phyloP scores from a whole-genome alignment of 2,113 vertebrate species.

The Petaurus breviceps region DNA sequence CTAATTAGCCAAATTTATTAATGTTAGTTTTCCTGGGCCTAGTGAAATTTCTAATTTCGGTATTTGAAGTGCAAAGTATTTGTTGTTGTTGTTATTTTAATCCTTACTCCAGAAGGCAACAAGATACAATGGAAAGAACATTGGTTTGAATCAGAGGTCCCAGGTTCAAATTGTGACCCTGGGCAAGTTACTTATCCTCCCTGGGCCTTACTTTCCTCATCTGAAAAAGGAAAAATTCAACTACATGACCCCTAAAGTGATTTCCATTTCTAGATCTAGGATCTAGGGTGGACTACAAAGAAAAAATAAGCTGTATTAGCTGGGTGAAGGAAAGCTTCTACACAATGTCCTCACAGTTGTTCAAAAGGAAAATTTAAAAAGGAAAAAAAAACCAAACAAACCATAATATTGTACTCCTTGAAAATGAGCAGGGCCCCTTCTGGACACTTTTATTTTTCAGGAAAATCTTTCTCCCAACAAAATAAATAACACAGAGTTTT shows the following conservation, averaged over 20 bases:
- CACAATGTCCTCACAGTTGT: slow-evolving; percentile 50
- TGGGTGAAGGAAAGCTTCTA: slow-evolving; percentile 11
- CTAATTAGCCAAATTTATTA: slow-evolving; percentile 87
- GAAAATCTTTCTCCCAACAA: slow-evolving; percentile 64
- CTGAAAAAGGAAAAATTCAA: background rate
- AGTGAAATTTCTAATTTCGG: slow-evolving; percentile 77
- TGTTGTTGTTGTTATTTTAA: slow-evolving; percentile 42
- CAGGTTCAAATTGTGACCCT: background rate
- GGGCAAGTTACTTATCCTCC: background rate
- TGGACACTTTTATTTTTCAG: slow-evolving; percentile 60
- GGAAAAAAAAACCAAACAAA: background rate
- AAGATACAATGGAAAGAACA: background rate
- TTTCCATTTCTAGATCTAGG: background rate
- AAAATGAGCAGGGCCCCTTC: slow-evolving; percentile 30
- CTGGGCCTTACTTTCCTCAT: background rate
- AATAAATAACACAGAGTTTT: slow-evolving; percentile 27
- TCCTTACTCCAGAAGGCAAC: background rate
- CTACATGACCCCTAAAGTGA: background rate
- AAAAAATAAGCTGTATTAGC: slow-evolving; percentile 49
- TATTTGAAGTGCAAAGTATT: slow-evolving; percentile 71
- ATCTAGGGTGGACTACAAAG: slow-evolving; percentile 39
- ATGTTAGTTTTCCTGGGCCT: slow-evolving; percentile 81
- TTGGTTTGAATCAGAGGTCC: background rate
- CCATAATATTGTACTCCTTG: background rate
- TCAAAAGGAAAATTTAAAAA: slow-evolving; percentile 68